These are phyloP conservation scores for Ornithorhynchus anatinus DNA, from an alignment of 2,113 vertebrate species.

Conservation along the genomic window DNA sequence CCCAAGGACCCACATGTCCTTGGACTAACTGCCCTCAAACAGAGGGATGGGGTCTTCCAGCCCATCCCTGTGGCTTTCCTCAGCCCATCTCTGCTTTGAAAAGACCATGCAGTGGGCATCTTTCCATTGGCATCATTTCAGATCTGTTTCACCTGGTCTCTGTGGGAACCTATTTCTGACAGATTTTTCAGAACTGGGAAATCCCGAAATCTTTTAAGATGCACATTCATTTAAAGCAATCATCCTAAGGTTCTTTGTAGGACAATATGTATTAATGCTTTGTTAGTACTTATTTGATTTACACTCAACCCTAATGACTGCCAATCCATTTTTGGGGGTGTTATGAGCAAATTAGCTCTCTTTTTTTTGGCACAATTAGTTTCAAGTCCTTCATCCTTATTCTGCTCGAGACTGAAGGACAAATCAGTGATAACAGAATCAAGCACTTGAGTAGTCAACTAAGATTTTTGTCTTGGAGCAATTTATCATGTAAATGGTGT, in stretches of 20 bases:
- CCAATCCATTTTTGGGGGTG: conserved; percentile 17
- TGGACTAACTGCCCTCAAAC: too few relatives aligned
- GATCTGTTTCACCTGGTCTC: too few relatives aligned
- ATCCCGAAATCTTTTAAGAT: neutral
- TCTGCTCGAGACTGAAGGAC: conserved; percentile 75
- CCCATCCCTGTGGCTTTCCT: too few relatives aligned
- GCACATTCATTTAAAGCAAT: conserved; percentile 30
- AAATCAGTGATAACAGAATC: conserved; percentile 76
- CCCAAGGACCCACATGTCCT: too few relatives aligned
- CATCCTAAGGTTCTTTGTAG: conserved; percentile 27
- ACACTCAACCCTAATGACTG: conserved; percentile 45
- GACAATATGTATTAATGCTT: conserved; percentile 52
- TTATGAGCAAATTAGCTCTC: conserved; percentile 67
- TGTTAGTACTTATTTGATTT: conserved; percentile 54
- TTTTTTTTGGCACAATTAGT: conserved; percentile 77
- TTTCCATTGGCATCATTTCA: too few relatives aligned
- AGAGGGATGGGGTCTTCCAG: too few relatives aligned
- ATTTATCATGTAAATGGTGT: conserved; percentile 91
- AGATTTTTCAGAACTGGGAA: neutral
- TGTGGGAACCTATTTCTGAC: neutral
- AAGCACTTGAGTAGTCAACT: conserved; percentile 75
- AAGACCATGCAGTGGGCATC: too few relatives aligned
- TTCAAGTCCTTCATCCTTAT: conserved; percentile 74
- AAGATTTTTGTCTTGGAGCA: conserved; percentile 78
- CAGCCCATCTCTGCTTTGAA: too few relatives aligned